Evolutionary conservation across 2,113 vertebrate species (phyloP), one percentile per base, ranked within the genome.

Genomic region (Brachypodius melanocephalos): DNA sequence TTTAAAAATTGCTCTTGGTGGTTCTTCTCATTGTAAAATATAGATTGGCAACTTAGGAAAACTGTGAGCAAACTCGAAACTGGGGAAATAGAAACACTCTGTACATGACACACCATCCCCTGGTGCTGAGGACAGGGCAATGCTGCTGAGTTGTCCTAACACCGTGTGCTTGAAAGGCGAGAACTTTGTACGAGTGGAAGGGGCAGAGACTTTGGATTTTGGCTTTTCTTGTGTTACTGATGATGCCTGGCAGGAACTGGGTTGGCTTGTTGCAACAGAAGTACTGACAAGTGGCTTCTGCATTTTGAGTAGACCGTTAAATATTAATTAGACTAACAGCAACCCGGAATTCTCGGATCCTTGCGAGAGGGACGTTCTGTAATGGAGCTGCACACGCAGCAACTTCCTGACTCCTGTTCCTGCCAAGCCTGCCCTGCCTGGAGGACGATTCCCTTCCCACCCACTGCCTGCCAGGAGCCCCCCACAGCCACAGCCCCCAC

Each of bases 31-130:
- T 63, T n/a, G n/a, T 73, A 42, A 69, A 57, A 74, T 57, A 17
- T 1, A 25, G 7, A 43, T 17, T 40, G 54, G 49, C 21, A 73
- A 5, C 19, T 40, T 12, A 54, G 2, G 9, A 67, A 75, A 90
- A 38, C 29, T 14, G 18, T 38, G 17, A 43, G 16, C 36, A 45
- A 79, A 43, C 21, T 46, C 1, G 4, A 68, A 62, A 18, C 40
- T 19, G 45, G 36, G 63, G 49, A 61, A 58, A 24, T 19, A 43
- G 58, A 68, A 80, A 36, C 18, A 68, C 10, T 36, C 45, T 1
- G 1, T 0, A 2, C 51, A 32, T 36, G 49, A 25, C 38, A 54
- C 34, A 29, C 8, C 3, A 1, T 45, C 36, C 31, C n/a, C n/a
- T 75, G 2, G 1, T 49, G 48, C 54, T 43, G 82, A 31, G 25